Percentiles rank a stretch among this genome's conserved stretches.
Evolutionary conservation across 2,797 vertebrate genomes (phyloP).

Genomic region (Crax fasciolata): DNA sequence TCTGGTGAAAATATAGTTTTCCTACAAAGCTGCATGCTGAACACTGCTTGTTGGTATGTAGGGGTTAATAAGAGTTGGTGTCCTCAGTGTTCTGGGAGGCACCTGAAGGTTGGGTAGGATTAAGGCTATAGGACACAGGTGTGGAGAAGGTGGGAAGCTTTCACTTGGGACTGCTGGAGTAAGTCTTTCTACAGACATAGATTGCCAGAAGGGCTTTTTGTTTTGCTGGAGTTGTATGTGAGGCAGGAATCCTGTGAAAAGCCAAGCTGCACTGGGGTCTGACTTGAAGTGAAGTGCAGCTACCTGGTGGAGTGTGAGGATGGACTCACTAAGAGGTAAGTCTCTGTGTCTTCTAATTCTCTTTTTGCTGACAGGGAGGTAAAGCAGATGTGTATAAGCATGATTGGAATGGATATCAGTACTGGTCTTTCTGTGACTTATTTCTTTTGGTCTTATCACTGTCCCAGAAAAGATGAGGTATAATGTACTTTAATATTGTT

Average conservation of each 20-base stretch:
- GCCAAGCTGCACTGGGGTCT: background rate
- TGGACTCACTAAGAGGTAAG: background rate
- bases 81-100: background rate
- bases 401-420: background rate
- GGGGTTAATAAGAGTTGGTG: background rate
- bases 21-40: background rate
- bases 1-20: background rate
- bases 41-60: background rate
- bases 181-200: background rate
- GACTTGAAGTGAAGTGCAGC: background rate
- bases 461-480: background rate
- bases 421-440: background rate
- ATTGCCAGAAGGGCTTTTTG: background rate
- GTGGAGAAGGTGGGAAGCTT: background rate
- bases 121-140: background rate
- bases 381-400: background rate
- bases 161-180: background rate
- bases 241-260: background rate
- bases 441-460: background rate
- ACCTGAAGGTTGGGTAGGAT: background rate
- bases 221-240: background rate
- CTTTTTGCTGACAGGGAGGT: background rate
- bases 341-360: background rate
- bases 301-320: fast-evolving
- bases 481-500: background rate